Percentiles rank a stretch among this genome's conserved stretches.
Conservation (phyloP, 2,113 vertebrate genomes). For the Okapia johnstoni region DNA sequence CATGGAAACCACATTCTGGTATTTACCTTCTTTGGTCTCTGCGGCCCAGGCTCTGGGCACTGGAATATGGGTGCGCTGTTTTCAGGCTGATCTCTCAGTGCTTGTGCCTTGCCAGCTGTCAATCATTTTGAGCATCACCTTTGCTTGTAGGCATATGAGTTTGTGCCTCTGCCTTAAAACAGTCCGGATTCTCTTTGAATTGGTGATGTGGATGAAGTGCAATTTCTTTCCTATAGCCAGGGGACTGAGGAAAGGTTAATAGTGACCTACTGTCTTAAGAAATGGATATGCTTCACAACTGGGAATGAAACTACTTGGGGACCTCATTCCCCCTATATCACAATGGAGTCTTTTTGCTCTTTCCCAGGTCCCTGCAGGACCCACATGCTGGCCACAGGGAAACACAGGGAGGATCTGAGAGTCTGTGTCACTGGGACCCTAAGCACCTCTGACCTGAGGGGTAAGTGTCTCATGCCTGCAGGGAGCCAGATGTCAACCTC, state of each 20-base stretch:
- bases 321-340: rapidly evolving
- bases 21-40: neutral
- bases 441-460: conserved; percentile 75
- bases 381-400: conserved; percentile 93
- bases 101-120: neutral
- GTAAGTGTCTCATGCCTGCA: conserved; percentile 82
- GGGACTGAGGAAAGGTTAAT: neutral
- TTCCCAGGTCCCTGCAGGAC: conserved; percentile 90
- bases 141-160: neutral
- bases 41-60: neutral
- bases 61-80: neutral
- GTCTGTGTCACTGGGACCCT: conserved; percentile 91
- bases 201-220: neutral
- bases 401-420: conserved; percentile 85
- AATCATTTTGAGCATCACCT: neutral
- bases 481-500: conserved; percentile 78
- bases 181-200: neutral
- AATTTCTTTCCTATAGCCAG: neutral
- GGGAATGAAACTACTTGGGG: rapidly evolving
- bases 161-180: neutral
- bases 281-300: neutral
- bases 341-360: rapidly evolving
- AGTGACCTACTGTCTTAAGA: rapidly evolving
- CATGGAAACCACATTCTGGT: neutral
- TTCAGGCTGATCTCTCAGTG: neutral